These are phyloP conservation scores for Xiphias gladius DNA, from an alignment of 2,113 vertebrate species.

Conservation along the genomic window DNA sequence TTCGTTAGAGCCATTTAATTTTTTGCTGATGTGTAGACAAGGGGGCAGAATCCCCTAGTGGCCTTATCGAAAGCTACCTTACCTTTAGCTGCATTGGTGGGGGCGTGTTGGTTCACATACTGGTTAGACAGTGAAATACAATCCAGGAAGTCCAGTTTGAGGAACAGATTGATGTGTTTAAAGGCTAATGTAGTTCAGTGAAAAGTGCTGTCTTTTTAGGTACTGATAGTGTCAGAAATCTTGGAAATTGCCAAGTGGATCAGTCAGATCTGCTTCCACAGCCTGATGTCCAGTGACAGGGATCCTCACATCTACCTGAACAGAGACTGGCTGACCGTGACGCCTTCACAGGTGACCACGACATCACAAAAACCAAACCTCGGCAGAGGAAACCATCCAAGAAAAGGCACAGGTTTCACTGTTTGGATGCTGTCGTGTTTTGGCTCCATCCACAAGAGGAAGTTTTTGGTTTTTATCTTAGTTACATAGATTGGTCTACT, in stretches of 20 bases:
- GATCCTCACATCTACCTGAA: conserved; percentile 86
- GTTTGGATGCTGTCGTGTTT: not conserved
- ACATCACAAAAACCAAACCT: not conserved
- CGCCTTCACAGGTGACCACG: conserved; percentile 87
- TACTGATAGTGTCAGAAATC: conserved; percentile 85
- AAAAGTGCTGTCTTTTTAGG: conserved; percentile 84
- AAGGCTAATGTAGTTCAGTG: too few species aligned
- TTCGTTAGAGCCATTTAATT: too few species aligned
- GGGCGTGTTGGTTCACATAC: too few species aligned
- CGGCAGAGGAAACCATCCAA: not conserved
- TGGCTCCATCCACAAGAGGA: not conserved
- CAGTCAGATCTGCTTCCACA: conserved; percentile 88
- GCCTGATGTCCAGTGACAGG: conserved; percentile 83
- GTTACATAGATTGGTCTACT: not conserved
- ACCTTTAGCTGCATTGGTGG: too few species aligned
- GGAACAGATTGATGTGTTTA: too few species aligned
- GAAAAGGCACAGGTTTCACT: not conserved
- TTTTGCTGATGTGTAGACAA: not conserved
- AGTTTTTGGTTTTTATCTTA: not conserved
- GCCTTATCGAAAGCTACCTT: too few species aligned
- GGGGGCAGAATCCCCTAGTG: not conserved
- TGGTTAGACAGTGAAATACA: too few species aligned
- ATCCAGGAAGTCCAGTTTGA: too few species aligned
- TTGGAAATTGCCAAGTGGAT: conserved; percentile 87
- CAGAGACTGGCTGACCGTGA: conserved; percentile 90